These are phyloP conservation scores for Chironex yamaguchii DNA, from an alignment of 30 jellyfish, hydroid and myxozoan genomes.

Conservation along the genomic window DNA sequence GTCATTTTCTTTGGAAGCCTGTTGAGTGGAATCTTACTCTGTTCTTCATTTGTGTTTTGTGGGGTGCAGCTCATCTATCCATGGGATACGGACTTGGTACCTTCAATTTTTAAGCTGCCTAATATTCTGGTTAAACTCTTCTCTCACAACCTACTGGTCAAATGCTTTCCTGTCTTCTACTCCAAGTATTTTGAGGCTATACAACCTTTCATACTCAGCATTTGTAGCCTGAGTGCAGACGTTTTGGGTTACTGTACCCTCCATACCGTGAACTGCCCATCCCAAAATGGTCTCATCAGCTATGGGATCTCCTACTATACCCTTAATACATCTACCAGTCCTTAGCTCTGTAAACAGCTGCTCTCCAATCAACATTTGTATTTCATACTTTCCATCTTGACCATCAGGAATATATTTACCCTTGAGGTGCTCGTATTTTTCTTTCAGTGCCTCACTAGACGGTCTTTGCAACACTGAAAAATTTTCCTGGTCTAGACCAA, in stretches of 20 bases:
- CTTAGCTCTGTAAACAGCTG: not conserved
- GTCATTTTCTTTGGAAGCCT: slow-evolving; percentile 46
- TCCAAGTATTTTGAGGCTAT: slow-evolving; percentile 23
- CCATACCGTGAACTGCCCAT: slow-evolving; percentile 20
- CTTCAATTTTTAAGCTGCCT: slow-evolving; percentile 53
- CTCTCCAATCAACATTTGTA: not conserved
- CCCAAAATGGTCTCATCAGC: slow-evolving; percentile 17
- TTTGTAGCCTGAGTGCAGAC: not conserved
- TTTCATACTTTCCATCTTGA: not conserved
- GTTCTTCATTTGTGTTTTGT: slow-evolving; percentile 60
- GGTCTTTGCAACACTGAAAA: not conserved
- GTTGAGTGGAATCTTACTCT: slow-evolving; percentile 49
- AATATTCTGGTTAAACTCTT: slow-evolving; percentile 10
- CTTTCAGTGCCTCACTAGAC: not conserved
- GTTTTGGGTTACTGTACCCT: not conserved
- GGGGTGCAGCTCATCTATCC: slow-evolving; percentile 69
- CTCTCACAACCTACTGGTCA: slow-evolving; percentile 16
- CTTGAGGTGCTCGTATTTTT: not conserved
- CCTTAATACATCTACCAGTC: slow-evolving; percentile 33
- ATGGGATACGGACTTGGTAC: slow-evolving; percentile 58
- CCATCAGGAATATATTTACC: not conserved
- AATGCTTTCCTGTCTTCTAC: slow-evolving; percentile 39
- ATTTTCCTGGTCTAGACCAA: not conserved
- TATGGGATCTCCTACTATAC: slow-evolving; percentile 50
- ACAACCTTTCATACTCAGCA: slow-evolving; percentile 33